These are phyloP conservation scores for Cosmia pyralina DNA, from an alignment of 2,888 invertebrate genomes.

Conservation along the genomic window DNA sequence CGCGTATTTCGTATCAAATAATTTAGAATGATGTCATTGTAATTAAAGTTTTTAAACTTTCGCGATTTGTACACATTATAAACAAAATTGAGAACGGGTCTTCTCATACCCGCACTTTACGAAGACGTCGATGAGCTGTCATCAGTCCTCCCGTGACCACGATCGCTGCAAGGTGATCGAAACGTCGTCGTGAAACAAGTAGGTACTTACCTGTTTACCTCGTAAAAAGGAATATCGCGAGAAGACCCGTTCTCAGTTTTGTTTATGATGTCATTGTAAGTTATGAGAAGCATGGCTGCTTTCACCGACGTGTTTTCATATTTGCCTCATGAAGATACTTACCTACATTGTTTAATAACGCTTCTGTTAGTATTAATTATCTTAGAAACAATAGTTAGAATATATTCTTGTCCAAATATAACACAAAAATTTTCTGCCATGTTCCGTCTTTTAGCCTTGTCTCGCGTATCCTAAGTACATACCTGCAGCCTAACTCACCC, in stretches of 20 bases:
- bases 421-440: not conserved
- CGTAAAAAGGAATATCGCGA: too few species aligned
- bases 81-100: too few species aligned
- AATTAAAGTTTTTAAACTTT: too few species aligned
- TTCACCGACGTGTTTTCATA: not conserved
- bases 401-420: not conserved
- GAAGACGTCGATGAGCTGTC: too few species aligned
- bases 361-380: not conserved
- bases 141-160: too few species aligned
- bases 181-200: too few species aligned
- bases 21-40: not conserved
- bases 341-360: not conserved
- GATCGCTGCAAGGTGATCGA: too few species aligned
- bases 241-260: too few species aligned
- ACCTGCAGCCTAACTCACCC: slow-evolving; percentile 67
- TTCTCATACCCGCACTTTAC: too few species aligned
- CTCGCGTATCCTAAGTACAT: slow-evolving; percentile 40
- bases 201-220: too few species aligned
- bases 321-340: not conserved
- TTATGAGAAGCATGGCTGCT: not conserved
- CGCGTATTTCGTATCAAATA: not conserved
- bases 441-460: slow-evolving; percentile 17
- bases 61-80: too few species aligned
- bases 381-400: not conserved
- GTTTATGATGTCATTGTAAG: too few species aligned